Evolutionary conservation across 53 echinoderm and acorn worm genomes (phyloP), one percentile per base, ranked within the genome.

Genomic region (Crossaster papposus): DNA sequence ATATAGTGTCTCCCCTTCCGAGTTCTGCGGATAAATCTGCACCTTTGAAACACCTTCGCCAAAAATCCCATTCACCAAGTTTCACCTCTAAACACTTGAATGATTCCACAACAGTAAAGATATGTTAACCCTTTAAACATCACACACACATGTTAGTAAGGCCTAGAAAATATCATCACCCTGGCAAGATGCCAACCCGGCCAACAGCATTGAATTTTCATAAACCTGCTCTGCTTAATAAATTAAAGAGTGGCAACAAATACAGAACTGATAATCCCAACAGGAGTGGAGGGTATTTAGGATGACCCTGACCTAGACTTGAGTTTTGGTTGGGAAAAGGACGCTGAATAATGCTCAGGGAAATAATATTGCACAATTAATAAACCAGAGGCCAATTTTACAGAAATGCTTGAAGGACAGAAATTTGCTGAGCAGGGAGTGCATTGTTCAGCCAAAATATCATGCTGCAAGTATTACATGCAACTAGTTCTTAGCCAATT

Each of bases 151-250:
- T 15, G 58, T 8, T 7, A 58, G 58, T 2, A 15, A 58, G 68
- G 24, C 28, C n/a, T 11, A 26, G 0, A 68, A 68, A 68, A 68
- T 68, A 68, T 12, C 17, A 20, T 3, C 8, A 0, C 3, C 3
- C 11, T 1, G 3, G 22, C 30, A 26, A 68, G 24, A n/a, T 68
- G 28, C 68, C 68, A 68, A 26, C 68, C 11, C 28, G 4, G n/a
- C n/a, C n/a, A n/a, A 9, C 24, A 3, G 68, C 68, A 26, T n/a
- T 28, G 28, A 68, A 68, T 68, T 68, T 68, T 28, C 68, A 68
- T 68, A 68, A 62, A n/a, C 54, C 74, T 35, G 34, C 51, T 74
- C 87, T 87, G 87, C 52, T 87, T 77, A 87, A 87, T 55, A 76
- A 87, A 87, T 87, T 77, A 76, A 77, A 58, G 55, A 58, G 34